Evolutionary conservation across 1,140 invertebrate genomes (phyloP), one percentile per base, ranked within the genome.

Genomic region (Drosophila biarmipes): DNA sequence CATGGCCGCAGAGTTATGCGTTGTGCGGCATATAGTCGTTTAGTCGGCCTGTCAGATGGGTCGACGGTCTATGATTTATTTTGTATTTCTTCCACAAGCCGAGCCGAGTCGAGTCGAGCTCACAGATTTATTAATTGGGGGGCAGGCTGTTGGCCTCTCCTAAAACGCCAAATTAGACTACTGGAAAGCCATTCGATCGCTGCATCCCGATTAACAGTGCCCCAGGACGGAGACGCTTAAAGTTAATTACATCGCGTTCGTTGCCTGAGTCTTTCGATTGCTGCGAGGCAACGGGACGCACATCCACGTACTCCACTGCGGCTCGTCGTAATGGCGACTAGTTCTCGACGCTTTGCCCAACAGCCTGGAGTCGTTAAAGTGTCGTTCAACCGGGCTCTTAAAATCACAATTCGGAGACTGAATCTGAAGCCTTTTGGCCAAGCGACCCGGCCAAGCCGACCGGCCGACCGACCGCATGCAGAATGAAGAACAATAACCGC

Each of bases 401-500:
- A 76, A 78, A 81, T 74, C 74, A 69, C 52, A 81, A 74, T 78
- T 87, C 76, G 37, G 54, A 78, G 58, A 54, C 62, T 61, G 29
- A 64, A 74, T 8, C 29, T 10, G 29, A 74, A 74, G 62, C 45
- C 63, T 58, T 21, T 58, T 21, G 38, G 52, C 40, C 29, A 31
- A 31, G 8, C 29, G 29, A 31, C 29, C 29, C 29, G 29, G 2
- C 24, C 21, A 4, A 2, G 4, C 21, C 29, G 29, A 10, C 58
- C n/a, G 53, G 4, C 21, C 29, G 29, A 10, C 58, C n/a, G 53
- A 52, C 53, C 66, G 55, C 73, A 42, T 71, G 57, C 67, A 55
- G 72, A 72, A 73, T 62, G 73, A 85, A 86, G 77, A 86, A 80
- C 81, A 86, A 85, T 74, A 81, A 86, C 78, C 61, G 59, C 46